Conservation (phyloP, 2,797 vertebrate genomes). For the Tangara arthus region DNA sequence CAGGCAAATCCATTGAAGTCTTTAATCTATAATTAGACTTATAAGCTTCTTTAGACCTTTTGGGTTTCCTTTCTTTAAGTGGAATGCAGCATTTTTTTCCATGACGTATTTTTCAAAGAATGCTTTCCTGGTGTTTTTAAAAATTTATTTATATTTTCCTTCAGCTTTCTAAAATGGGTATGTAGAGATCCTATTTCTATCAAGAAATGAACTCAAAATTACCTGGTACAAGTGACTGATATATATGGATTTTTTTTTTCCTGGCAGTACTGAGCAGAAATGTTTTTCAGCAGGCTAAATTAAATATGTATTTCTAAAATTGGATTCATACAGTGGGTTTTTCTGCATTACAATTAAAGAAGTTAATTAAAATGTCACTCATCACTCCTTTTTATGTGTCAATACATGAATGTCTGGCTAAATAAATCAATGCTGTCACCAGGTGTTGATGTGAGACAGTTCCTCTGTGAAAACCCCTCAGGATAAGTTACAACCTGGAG, state of each 20-base stretch:
- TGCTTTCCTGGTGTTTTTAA: background rate
- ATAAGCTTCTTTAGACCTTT: background rate
- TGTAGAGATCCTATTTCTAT: background rate
- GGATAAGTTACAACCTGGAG: background rate
- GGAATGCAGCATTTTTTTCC: background rate
- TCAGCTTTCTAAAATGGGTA: background rate
- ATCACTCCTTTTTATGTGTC: background rate
- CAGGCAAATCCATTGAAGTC: background rate
- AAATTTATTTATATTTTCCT: background rate
- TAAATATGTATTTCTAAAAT: background rate
- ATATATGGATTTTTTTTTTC: background rate
- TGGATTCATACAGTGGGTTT: background rate
- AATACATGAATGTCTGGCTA: background rate
- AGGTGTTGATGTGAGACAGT: background rate
- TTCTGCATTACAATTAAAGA: background rate
- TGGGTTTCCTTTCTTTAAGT: background rate
- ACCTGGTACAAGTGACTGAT: background rate
- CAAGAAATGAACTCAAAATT: background rate
- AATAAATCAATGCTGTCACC: background rate
- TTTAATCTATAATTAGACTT: constrained; percentile 31
- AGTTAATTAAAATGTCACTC: constrained; percentile 10
- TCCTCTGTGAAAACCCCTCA: background rate
- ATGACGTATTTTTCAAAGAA: background rate
- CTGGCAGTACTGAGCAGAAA: background rate
- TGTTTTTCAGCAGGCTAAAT: background rate